phyloP scores from a whole-genome alignment of 2,797 vertebrate species.

The Siniperca undulata region DNA sequence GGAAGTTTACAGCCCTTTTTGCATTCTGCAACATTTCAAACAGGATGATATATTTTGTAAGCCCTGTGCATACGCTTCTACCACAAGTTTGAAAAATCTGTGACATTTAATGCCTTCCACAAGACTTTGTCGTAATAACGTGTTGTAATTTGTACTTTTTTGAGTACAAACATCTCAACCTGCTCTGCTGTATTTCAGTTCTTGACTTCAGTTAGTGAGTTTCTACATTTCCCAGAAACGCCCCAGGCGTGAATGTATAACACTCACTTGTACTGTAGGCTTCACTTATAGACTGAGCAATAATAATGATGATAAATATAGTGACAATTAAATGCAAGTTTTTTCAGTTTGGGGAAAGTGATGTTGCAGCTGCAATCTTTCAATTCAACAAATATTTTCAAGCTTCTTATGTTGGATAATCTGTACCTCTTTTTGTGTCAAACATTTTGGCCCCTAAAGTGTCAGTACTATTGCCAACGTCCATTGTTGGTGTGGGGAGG shows the following conservation, averaged over 20 bases:
- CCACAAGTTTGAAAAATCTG: neutral
- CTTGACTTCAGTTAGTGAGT: constrained; percentile 19
- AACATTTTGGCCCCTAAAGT: neutral
- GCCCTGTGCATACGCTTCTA: neutral
- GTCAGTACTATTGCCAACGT: neutral
- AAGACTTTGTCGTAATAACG: constrained; percentile 14
- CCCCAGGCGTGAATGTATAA: neutral
- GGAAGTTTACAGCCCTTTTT: constrained; percentile 25
- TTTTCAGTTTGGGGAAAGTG: constrained; percentile 12
- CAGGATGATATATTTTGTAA: constrained; percentile 1
- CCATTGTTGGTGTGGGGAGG: neutral
- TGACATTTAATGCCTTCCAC: constrained; percentile 11
- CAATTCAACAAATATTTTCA: neutral
- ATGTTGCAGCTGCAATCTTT: neutral
- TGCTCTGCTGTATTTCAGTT: constrained; percentile 30
- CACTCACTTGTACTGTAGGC: constrained; percentile 8
- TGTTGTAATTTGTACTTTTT: constrained; percentile 19
- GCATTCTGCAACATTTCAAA: constrained; percentile 29
- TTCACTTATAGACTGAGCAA: constrained; percentile 19
- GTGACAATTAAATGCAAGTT: constrained; percentile 4
- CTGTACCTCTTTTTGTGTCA: neutral
- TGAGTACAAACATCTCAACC: neutral
- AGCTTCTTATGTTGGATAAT: neutral
- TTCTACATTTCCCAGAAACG: constrained; percentile 34
- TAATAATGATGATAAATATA: constrained; percentile 17